Percentiles rank a stretch among this genome's conserved stretches.
Conservation (phyloP, 2,113 vertebrate species). For the Apus apus region DNA sequence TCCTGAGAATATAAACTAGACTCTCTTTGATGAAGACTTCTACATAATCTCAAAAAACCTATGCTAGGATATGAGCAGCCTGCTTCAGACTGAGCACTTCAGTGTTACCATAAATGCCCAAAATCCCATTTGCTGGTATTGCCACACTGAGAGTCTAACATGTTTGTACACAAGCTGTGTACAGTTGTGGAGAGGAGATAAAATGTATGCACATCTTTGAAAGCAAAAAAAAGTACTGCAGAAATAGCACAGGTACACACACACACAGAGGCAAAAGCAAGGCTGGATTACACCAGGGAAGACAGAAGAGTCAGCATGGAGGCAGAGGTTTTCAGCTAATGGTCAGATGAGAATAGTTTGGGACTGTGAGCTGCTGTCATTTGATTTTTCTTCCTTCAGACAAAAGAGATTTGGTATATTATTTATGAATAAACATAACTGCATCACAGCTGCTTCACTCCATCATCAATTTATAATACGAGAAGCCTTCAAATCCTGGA, state of each 20-base stretch:
- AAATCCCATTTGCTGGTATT: neutral
- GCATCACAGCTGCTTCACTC: neutral
- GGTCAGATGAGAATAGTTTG: neutral
- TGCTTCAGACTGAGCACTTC: neutral
- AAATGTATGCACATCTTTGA: accelerated
- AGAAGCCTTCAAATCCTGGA: neutral
- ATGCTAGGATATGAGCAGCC: neutral
- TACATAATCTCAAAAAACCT: neutral
- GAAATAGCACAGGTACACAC: neutral
- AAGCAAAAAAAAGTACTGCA: neutral
- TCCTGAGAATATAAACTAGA: neutral
- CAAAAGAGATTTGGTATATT: neutral
- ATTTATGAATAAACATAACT: neutral
- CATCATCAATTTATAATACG: neutral
- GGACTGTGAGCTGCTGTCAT: neutral
- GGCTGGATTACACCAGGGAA: neutral
- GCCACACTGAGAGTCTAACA: neutral
- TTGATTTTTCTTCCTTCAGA: neutral
- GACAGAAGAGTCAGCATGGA: neutral
- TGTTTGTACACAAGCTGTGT: no score
- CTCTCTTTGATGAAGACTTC: neutral
- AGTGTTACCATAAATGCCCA: neutral
- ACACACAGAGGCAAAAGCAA: neutral
- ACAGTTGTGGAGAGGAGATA: no score
- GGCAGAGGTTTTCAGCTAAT: neutral